phyloP scores from a whole-genome alignment of 2,888 invertebrate genomes.

The Drosophila niveifrons region DNA sequence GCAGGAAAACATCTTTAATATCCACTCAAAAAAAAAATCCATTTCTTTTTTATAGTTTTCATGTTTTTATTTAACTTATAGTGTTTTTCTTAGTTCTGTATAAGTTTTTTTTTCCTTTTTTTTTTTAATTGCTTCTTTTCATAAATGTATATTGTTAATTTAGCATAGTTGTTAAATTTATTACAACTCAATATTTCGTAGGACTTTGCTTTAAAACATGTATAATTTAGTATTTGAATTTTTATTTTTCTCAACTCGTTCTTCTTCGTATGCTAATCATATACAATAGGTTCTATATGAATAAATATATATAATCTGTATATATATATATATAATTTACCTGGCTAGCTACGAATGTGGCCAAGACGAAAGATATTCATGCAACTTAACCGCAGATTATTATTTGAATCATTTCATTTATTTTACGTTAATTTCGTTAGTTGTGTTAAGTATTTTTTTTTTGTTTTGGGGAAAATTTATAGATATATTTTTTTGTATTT shows the following conservation, averaged over 20 bases:
- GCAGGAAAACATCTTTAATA: no score
- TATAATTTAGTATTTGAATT: conserved; percentile 36
- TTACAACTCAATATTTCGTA: conserved; percentile 72
- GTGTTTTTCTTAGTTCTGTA: conserved; percentile 46
- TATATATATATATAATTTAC: conserved; percentile 37
- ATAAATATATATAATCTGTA: conserved; percentile 38
- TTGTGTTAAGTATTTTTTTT: conserved; percentile 11
- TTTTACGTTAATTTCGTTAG: conserved; percentile 16
- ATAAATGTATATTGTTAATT: conserved; percentile 40
- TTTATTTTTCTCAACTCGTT: conserved; percentile 8
- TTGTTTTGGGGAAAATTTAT: not conserved
- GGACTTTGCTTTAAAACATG: conserved; percentile 57
- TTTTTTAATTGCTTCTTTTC: conserved; percentile 40
- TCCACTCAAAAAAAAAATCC: not conserved
- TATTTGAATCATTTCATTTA: conserved; percentile 9
- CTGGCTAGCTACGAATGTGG: conserved; percentile 60
- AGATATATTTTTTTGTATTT: not conserved
- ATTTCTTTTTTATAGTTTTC: conserved; percentile 25
- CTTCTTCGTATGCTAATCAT: conserved; percentile 48
- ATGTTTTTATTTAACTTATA: conserved; percentile 70
- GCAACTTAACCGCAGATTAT: conserved; percentile 17
- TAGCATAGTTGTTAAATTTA: conserved; percentile 56
- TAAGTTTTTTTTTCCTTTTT: conserved; percentile 31
- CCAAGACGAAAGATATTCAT: conserved; percentile 14
- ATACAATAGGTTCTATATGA: conserved; percentile 47